Percentiles rank a stretch among this genome's conserved stretches.
phyloP scores from a whole-genome alignment of 1,140 invertebrate genomes.

The Pectinophora gossypiella region DNA sequence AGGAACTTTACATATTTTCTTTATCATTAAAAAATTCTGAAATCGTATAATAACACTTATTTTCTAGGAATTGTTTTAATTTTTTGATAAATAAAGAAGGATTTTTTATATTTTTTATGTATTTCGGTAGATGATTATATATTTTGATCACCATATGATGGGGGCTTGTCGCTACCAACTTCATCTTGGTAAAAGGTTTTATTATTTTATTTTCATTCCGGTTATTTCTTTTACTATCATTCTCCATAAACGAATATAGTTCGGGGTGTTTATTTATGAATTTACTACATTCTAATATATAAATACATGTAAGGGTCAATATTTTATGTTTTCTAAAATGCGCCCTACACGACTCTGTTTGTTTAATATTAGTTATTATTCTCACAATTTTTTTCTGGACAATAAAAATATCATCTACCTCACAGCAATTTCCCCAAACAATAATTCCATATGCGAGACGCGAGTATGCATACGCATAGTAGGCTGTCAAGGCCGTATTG shows the following conservation, averaged over 20 bases:
- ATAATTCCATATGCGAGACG: slow-evolving; percentile 4
- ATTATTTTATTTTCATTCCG: slow-evolving; percentile 1
- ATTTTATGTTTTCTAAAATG: slow-evolving; percentile 6
- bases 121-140: slow-evolving; percentile 6
- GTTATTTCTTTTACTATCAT: slow-evolving; percentile 2
- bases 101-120: slow-evolving; percentile 3
- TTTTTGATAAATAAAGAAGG: not conserved
- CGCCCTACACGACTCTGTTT: slow-evolving; percentile 5
- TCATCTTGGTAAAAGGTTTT: slow-evolving; percentile 4
- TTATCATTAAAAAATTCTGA: not conserved
- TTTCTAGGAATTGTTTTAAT: not conserved
- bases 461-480: slow-evolving; percentile 8
- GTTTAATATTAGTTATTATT: slow-evolving; percentile 7
- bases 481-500: slow-evolving; percentile 4
- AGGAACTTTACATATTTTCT: too few relatives aligned
- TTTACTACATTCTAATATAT: slow-evolving; percentile 5
- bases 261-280: slow-evolving; percentile 5
- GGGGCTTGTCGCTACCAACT: not conserved
- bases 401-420: not conserved
- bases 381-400: slow-evolving; percentile 6
- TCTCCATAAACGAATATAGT: not conserved
- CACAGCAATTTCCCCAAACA: slow-evolving; percentile 4
- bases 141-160: slow-evolving; percentile 3
- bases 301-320: slow-evolving; percentile 1
- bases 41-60: not conserved